Evolutionary conservation across 1,140 invertebrate genomes (phyloP).

Genomic region (Steinernema feltiae): DNA sequence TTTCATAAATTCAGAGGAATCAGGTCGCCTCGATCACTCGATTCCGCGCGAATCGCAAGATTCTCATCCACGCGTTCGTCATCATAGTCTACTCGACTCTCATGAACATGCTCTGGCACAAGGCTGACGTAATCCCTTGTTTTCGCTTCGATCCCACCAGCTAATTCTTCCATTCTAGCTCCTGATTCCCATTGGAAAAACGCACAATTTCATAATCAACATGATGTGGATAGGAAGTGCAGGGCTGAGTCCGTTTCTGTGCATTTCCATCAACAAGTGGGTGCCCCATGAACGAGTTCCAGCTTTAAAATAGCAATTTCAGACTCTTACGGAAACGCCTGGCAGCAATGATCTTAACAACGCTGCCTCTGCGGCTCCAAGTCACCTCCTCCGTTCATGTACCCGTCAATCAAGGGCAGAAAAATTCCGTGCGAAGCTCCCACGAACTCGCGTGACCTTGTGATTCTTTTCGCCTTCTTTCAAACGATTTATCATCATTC

Average conservation of each 20-base stretch:
- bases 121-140: background rate
- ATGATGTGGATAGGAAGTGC: background rate
- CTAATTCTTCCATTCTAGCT: constrained; percentile 2
- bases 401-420: too few relatives aligned
- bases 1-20: background rate
- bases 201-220: background rate
- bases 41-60: background rate
- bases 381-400: too few relatives aligned
- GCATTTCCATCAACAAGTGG: background rate
- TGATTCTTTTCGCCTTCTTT: too few relatives aligned
- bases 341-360: too few relatives aligned
- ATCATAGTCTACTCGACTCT: background rate
- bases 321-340: too few relatives aligned
- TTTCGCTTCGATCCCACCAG: background rate
- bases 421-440: too few relatives aligned
- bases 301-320: too few relatives aligned
- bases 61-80: background rate
- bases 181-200: background rate
- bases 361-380: too few relatives aligned
- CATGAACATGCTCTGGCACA: background rate
- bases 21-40: background rate
- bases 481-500: too few relatives aligned
- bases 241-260: background rate
- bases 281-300: too few relatives aligned
- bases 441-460: too few relatives aligned